phyloP scores from a whole-genome alignment of 2,797 vertebrate species.

The Adelosebastes latens region DNA sequence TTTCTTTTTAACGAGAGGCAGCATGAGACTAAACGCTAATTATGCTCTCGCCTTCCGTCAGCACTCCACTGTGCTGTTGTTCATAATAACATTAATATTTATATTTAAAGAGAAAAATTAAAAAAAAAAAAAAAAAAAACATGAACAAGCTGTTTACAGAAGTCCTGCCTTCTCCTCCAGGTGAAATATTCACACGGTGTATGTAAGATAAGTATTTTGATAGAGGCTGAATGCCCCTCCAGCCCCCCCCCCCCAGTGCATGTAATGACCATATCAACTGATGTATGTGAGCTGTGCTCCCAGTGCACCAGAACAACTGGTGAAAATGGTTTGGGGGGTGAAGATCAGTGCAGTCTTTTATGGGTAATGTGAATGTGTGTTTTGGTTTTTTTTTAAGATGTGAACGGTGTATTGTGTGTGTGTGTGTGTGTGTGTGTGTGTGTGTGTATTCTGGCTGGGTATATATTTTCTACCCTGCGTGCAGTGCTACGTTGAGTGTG shows the following conservation, averaged over 20 bases:
- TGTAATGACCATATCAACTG: constrained; percentile 49
- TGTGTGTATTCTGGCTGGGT: constrained; percentile 46
- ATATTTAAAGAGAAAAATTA: constrained; percentile 51
- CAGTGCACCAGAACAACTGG: constrained; percentile 15
- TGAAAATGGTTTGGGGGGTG: constrained; percentile 24
- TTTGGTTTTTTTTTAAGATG: constrained; percentile 26
- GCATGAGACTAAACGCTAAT: constrained; percentile 30
- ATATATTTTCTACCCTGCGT: constrained; percentile 55
- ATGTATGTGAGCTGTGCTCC: constrained; percentile 70
- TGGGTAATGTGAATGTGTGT: constrained; percentile 62
- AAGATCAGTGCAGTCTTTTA: constrained; percentile 28
- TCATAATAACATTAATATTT: constrained; percentile 49
- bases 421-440: too few species aligned
- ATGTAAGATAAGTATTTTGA: constrained; percentile 61
- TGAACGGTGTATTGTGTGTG: constrained; percentile 30
- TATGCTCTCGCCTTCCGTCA: constrained; percentile 40
- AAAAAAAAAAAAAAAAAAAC: constrained; percentile 8
- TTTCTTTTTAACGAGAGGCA: constrained; percentile 14
- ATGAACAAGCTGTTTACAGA: constrained; percentile 76
- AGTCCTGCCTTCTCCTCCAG: constrained; percentile 72
- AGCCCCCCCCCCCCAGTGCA: constrained; percentile 9
- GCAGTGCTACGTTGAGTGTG: constrained; percentile 61
- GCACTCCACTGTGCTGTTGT: constrained; percentile 55
- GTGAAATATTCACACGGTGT: constrained; percentile 65
- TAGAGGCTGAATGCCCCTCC: constrained; percentile 19